These are phyloP conservation scores for Linnaemya vulpina DNA, from an alignment of 2,888 invertebrate species.

Conservation along the genomic window DNA sequence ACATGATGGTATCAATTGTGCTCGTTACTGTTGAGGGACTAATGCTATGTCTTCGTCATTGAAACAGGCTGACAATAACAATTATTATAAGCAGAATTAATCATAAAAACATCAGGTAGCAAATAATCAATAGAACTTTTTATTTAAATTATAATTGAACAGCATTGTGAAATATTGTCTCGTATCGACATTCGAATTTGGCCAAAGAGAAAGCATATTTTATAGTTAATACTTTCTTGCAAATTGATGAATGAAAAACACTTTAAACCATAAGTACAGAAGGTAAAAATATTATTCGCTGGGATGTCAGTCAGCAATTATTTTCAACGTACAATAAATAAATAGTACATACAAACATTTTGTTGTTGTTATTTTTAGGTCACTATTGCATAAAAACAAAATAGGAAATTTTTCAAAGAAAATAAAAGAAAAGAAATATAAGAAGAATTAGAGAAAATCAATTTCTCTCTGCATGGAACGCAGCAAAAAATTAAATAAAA, in stretches of 20 bases:
- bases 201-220: background rate
- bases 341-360: constrained; percentile 17
- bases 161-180: too few relatives aligned
- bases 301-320: constrained; percentile 30
- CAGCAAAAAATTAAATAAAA: background rate
- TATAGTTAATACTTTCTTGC: too few relatives aligned
- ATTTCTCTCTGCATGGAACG: constrained; percentile 38
- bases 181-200: background rate
- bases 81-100: background rate
- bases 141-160: too few relatives aligned
- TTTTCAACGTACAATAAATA: constrained; percentile 3
- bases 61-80: too few relatives aligned
- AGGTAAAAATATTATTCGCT: too few relatives aligned
- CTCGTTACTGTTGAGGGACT: too few relatives aligned
- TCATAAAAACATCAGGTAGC: too few relatives aligned
- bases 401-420: constrained; percentile 30
- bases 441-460: constrained; percentile 58
- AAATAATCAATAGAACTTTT: too few relatives aligned
- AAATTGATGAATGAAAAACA: too few relatives aligned
- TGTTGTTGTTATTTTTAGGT: constrained; percentile 51
- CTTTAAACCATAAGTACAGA: too few relatives aligned
- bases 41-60: too few relatives aligned
- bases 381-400: constrained; percentile 61
- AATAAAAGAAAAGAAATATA: constrained; percentile 40
- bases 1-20: too few relatives aligned